A percentile compares a stretch with the other conserved stretches of the same genome.
Evolutionary conservation across 2,797 vertebrate genomes (phyloP).

Genomic region (Gambusia yucatana): DNA sequence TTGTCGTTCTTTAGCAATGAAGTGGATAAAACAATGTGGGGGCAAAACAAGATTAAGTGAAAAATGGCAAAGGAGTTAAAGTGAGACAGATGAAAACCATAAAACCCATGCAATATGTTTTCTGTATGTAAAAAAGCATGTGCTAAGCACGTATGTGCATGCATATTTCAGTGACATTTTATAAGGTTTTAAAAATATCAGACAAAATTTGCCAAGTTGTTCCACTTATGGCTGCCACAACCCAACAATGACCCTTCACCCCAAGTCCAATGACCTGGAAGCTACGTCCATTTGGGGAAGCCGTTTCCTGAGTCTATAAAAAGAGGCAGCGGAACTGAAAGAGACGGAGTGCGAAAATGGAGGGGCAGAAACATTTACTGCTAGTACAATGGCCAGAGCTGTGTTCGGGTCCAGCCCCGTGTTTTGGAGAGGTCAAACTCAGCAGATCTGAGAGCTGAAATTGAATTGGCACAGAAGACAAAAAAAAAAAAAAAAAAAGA

Average conservation of each 20-base stretch:
- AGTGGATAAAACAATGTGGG: slow-evolving; percentile 32
- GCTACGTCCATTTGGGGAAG: slow-evolving; percentile 70
- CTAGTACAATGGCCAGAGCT: slow-evolving; percentile 73
- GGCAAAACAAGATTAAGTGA: slow-evolving; percentile 28
- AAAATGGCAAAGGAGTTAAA: slow-evolving; percentile 25
- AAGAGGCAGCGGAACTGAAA: slow-evolving; percentile 69
- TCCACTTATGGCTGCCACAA: slow-evolving; percentile 63
- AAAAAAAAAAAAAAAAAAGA: slow-evolving; percentile 1
- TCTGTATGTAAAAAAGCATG: slow-evolving; percentile 13
- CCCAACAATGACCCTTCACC: slow-evolving; percentile 70
- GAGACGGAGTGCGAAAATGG: slow-evolving; percentile 64
- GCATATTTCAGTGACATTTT: slow-evolving; percentile 9
- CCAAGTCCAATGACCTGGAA: slow-evolving; percentile 77
- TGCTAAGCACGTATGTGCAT: slow-evolving; percentile 25
- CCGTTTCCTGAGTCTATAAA: slow-evolving; percentile 78
- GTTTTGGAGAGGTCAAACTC: slow-evolving; percentile 71
- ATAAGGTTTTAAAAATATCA: slow-evolving; percentile 24
- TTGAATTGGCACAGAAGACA: slow-evolving; percentile 17
- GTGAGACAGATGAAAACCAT: not conserved
- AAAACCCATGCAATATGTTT: not conserved
- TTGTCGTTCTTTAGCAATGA: slow-evolving; percentile 77
- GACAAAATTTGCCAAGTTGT: slow-evolving; percentile 47
- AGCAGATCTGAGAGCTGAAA: slow-evolving; percentile 55
- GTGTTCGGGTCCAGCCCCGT: slow-evolving; percentile 71
- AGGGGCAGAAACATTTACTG: slow-evolving; percentile 78